Percentiles rank a stretch among this genome's conserved stretches.
phyloP scores from a whole-genome alignment of 2,888 invertebrate genomes.

The Incurvaria masculella region DNA sequence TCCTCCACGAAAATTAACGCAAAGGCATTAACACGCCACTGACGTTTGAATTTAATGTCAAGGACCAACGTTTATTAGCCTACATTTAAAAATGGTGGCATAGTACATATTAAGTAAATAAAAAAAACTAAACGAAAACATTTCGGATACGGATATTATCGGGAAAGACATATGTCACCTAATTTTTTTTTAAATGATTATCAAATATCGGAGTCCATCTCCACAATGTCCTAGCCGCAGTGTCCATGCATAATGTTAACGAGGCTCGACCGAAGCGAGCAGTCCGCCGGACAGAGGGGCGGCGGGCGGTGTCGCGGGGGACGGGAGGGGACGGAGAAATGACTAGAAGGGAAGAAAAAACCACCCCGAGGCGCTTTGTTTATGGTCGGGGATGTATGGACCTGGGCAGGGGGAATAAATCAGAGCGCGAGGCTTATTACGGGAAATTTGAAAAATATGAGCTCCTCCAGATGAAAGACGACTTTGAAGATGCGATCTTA shows the following conservation, averaged over 20 bases:
- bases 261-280: not conserved
- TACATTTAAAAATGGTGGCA: no score
- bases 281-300: not conserved
- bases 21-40: no score
- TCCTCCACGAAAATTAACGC: no score
- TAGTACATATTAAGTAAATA: no score
- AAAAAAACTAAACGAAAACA: no score
- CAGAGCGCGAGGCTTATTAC: not conserved
- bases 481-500: no score
- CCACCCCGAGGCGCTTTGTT: not conserved
- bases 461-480: not conserved
- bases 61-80: no score
- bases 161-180: no score
- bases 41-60: no score
- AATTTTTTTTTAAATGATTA: no score
- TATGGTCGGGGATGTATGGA: not conserved
- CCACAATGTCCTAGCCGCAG: not conserved
- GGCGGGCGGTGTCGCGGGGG: not conserved
- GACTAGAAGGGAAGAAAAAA: not conserved
- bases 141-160: no score
- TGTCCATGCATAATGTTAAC: not conserved
- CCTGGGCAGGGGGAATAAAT: not conserved
- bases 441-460: not conserved
- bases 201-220: no score
- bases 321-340: not conserved